phyloP scores from a whole-genome alignment of 2,113 vertebrate genomes.

The Poecile atricapillus region DNA sequence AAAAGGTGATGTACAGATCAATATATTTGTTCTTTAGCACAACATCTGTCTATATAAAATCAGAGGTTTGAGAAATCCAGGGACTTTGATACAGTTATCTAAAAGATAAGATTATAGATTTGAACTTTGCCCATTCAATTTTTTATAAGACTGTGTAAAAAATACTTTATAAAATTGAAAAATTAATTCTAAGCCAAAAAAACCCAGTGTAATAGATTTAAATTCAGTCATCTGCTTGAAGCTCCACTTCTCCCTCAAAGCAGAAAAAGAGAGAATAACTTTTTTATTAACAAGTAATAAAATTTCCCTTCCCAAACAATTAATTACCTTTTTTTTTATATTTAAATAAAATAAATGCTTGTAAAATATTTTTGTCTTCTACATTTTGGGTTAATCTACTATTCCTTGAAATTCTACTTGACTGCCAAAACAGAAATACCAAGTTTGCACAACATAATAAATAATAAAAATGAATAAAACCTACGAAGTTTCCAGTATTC shows the following conservation, averaged over 20 bases:
- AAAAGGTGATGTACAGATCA: not conserved
- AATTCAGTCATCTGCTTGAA: not conserved
- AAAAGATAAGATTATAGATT: not conserved
- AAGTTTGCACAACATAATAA: not conserved
- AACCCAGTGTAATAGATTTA: fast-evolving
- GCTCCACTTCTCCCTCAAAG: not conserved
- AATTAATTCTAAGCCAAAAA: not conserved
- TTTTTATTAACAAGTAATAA: not conserved
- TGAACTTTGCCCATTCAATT: not conserved
- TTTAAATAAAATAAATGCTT: not conserved
- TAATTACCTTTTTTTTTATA: not conserved
- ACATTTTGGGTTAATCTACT: not conserved
- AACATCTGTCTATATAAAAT: not conserved
- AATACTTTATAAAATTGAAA: not conserved
- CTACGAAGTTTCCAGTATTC: not conserved
- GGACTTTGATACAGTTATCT: not conserved
- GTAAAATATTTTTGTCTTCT: not conserved
- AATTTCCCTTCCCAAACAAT: not conserved
- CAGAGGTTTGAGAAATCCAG: not conserved
- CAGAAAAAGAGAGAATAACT: not conserved
- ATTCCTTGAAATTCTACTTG: not conserved
- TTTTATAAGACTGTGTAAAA: not conserved
- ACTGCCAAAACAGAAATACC: not conserved
- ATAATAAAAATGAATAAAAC: not conserved
- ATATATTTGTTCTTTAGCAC: not conserved